phyloP scores from a whole-genome alignment of 1,140 invertebrate genomes.

The Anagrus nilaparvatae region DNA sequence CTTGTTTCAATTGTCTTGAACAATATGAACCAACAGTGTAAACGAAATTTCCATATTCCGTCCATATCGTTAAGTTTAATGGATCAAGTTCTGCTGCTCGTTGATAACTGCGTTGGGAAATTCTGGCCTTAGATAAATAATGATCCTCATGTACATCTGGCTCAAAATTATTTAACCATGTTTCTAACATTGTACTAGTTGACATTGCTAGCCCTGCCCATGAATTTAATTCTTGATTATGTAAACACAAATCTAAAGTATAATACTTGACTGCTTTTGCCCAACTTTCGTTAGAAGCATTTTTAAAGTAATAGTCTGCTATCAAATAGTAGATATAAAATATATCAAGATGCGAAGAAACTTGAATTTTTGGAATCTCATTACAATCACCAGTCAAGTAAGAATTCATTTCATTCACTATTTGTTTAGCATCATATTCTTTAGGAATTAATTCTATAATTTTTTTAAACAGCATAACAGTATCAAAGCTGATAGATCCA shows the following conservation, averaged over 20 bases:
- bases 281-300: conserved; percentile 49
- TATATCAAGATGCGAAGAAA: conserved; percentile 44
- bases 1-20: conserved; percentile 71
- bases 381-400: conserved; percentile 54
- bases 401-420: conserved; percentile 49
- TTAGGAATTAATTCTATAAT: conserved; percentile 64
- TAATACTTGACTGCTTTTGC: conserved; percentile 73
- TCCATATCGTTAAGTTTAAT: conserved; percentile 66
- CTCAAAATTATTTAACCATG: conserved; percentile 66
- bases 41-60: conserved; percentile 79
- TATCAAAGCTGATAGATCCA: conserved; percentile 62
- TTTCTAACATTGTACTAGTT: conserved; percentile 68
- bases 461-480: conserved; percentile 65
- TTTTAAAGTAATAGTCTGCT: conserved; percentile 89
- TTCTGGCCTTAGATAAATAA: conserved; percentile 59
- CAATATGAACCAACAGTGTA: conserved; percentile 82
- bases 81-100: conserved; percentile 62
- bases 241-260: conserved; percentile 68
- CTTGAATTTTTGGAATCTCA: conserved; percentile 42
- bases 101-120: conserved; percentile 67
- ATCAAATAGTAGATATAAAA: conserved; percentile 77
- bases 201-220: conserved; percentile 86
- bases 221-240: conserved; percentile 71
- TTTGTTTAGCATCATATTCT: conserved; percentile 50
- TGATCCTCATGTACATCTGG: conserved; percentile 54